phyloP scores from a whole-genome alignment of 2,888 invertebrate genomes.

The Mesoligia furuncula region DNA sequence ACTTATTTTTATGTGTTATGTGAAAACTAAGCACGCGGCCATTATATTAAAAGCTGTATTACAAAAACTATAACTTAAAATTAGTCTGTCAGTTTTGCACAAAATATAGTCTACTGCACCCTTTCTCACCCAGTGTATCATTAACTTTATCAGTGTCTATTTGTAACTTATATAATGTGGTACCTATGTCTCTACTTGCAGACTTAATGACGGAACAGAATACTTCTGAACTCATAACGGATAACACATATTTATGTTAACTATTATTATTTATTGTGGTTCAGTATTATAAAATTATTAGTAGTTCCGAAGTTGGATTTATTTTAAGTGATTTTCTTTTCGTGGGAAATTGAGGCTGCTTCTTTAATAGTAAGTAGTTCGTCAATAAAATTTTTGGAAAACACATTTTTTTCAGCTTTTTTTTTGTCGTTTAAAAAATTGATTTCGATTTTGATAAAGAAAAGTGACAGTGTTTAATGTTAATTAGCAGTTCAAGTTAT shows the following conservation, averaged over 20 bases:
- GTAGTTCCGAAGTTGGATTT: neutral
- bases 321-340: conserved; percentile 6
- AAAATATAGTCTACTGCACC: neutral
- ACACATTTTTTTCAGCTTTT: neutral
- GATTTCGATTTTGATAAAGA: neutral
- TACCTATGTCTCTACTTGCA: conserved; percentile 24
- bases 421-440: too few species aligned
- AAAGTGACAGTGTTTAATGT: neutral
- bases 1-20: neutral
- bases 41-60: neutral
- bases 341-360: too few species aligned
- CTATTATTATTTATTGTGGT: neutral
- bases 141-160: conserved; percentile 26
- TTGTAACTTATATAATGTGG: conserved; percentile 31
- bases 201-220: conserved; percentile 24
- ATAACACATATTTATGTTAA: conserved; percentile 36
- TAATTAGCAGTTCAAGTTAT: neutral
- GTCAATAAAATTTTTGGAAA: too few species aligned
- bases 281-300: neutral
- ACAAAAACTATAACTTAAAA: neutral
- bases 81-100: neutral
- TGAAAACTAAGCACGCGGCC: neutral
- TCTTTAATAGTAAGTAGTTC: conserved; percentile 18
- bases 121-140: conserved; percentile 27
- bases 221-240: conserved; percentile 11